Conservation (phyloP, 2,888 invertebrate genomes). For the Watsonalla cultraria region DNA sequence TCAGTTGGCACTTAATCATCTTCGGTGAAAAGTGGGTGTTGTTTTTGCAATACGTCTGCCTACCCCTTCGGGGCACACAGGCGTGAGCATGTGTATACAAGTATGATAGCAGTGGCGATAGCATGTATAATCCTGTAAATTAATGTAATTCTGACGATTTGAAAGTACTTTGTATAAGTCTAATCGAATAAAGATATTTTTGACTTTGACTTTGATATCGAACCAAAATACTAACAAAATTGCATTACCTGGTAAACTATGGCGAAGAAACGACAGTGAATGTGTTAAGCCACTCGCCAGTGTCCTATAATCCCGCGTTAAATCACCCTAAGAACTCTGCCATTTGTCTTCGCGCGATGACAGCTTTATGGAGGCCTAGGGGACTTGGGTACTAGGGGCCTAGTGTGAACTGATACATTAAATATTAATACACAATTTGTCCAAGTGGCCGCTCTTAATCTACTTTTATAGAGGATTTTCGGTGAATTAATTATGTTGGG, state of each 20-base stretch:
- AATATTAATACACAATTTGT: slow-evolving; percentile 79
- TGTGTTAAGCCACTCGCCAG: slow-evolving; percentile 14
- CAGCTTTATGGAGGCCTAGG: slow-evolving; percentile 57
- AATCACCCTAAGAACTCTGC: slow-evolving; percentile 72
- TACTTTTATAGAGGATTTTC: slow-evolving; percentile 65
- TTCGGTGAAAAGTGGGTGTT: no score
- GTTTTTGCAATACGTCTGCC: no score
- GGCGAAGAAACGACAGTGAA: background rate
- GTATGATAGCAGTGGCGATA: no score
- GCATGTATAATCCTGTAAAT: no score
- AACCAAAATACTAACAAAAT: background rate
- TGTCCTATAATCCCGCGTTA: slow-evolving; percentile 60
- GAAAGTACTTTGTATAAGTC: no score
- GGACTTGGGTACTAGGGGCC: slow-evolving; percentile 23
- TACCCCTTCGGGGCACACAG: no score
- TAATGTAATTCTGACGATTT: no score
- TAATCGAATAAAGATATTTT: no score
- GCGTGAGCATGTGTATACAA: no score
- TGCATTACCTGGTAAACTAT: background rate
- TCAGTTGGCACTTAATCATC: no score
- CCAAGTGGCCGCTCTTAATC: slow-evolving; percentile 72
- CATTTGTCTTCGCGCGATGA: slow-evolving; percentile 68
- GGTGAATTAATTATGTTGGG: slow-evolving; percentile 55
- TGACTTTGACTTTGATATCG: no score
- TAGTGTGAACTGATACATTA: slow-evolving; percentile 67